Base-by-base conservation (phyloP, 2,797 vertebrate species). In the Hemibagrus guttatus region DNA sequence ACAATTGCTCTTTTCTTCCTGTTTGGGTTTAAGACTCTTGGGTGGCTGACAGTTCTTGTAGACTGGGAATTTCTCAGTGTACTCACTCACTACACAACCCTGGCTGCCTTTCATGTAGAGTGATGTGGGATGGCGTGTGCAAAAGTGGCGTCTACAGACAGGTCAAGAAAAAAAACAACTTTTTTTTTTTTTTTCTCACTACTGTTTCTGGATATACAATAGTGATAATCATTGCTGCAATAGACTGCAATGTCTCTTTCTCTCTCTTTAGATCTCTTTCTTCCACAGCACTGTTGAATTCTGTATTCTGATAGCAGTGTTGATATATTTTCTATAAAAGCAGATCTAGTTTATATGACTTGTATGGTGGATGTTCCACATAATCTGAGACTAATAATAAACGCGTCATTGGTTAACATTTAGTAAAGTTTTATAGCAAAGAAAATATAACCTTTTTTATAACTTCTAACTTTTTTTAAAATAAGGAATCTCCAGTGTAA, bases 61-160 rank as follows among this genome's bases (percentile, higher is more conserved):
- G 0, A 85, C 59, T 1, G 95, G 95, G 56, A 95, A 97, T 63
- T 96, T 97, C 87, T 97, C 97, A 64, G 91, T 58, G 89, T 97
- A 97, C 88, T 97, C 97, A 0, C 95, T 96, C 19, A 90, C 92
- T 39, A 90, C 88, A 90, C 85, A 92, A 0, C 74, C 88, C 54
- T 91, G 7, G n/a, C 86, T 90, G 23, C 89, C 91, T 81, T 93
- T 92, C 26, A 92, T 93, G 56, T 94, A 96, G 90, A 97, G 92
- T 86, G 88, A 93, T 0, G 95, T 96, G 89, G 91, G 88, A 89
- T 86, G 92, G 19, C 90, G 94, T 46, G 92, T 92, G 91, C 97
- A 97, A 58, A 87, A 96, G 85, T 97, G 97, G 68, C 95, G 94
- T 75, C 97, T 97, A 91, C n/a, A 75, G 61, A 58, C 13, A 46